Conservation (phyloP, 2,888 invertebrate species). For the Pemphredon lugubris region DNA sequence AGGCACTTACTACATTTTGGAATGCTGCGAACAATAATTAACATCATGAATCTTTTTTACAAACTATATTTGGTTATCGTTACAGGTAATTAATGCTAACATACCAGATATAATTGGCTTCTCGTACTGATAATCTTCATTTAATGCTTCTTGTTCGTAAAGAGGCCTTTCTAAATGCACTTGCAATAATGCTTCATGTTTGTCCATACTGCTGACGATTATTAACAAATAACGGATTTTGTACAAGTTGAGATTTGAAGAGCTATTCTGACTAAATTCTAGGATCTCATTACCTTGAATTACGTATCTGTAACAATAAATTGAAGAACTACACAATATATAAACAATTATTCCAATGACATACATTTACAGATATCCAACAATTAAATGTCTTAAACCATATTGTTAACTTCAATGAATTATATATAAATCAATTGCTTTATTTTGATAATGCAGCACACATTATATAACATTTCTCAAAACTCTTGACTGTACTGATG, state of each 20-base stretch:
- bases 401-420: too few species aligned
- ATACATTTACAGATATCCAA: not conserved
- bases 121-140: slow-evolving; percentile 81
- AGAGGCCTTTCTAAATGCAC: slow-evolving; percentile 81
- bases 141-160: slow-evolving; percentile 82
- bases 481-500: not conserved
- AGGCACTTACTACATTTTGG: slow-evolving; percentile 37
- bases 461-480: not conserved
- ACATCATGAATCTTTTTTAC: not conserved
- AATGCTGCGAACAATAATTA: slow-evolving; percentile 49
- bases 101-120: slow-evolving; percentile 80
- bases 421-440: too few species aligned
- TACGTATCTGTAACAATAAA: not conserved
- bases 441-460: not conserved
- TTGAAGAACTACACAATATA: not conserved
- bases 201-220: slow-evolving; percentile 44
- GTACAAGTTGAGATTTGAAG: not conserved
- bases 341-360: not conserved
- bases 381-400: too few species aligned
- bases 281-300: not conserved
- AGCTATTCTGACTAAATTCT: not conserved
- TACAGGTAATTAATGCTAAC: not conserved
- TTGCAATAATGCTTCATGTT: slow-evolving; percentile 43
- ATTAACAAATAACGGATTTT: not conserved
- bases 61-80: not conserved